A percentile compares a stretch with the other conserved stretches of the same genome.
phyloP scores from a whole-genome alignment of 2,113 vertebrate species.

The Siniperca knerii region DNA sequence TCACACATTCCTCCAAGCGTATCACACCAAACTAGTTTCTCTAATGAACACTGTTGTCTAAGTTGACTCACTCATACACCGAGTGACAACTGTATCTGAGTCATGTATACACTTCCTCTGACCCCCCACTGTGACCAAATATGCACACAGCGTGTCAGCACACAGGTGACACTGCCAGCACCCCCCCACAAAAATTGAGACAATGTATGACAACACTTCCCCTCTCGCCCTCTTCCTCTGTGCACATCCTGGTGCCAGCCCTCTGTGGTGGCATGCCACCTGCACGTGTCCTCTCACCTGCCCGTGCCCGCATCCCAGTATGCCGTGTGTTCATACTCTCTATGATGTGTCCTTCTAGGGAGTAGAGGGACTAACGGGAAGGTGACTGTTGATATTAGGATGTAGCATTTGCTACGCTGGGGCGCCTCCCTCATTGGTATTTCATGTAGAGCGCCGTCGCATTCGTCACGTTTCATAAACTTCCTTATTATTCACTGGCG shows the following conservation, averaged over 20 bases:
- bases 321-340: constrained; percentile 44
- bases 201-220: constrained; percentile 47
- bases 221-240: constrained; percentile 1
- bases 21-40: constrained; percentile 17
- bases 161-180: constrained; percentile 58
- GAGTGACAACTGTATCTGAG: constrained; percentile 58
- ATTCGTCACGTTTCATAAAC: constrained; percentile 86
- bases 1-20: not conserved
- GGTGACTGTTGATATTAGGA: constrained; percentile 85
- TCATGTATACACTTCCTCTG: constrained; percentile 43
- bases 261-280: constrained; percentile 22
- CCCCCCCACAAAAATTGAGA: constrained; percentile 19
- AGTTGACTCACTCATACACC: constrained; percentile 31
- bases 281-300: constrained; percentile 47
- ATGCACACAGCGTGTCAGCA: constrained; percentile 60
- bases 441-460: constrained; percentile 78
- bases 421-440: constrained; percentile 80
- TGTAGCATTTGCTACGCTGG: constrained; percentile 75
- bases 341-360: constrained; percentile 71
- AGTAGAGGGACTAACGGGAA: constrained; percentile 68
- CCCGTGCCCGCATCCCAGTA: constrained; percentile 10
- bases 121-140: constrained; percentile 48
- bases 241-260: not conserved
- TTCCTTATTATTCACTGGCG: constrained; percentile 84
- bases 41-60: constrained; percentile 1